Percentiles rank a stretch among this genome's conserved stretches.
These are phyloP conservation scores for Sinotaia quadrata DNA, from an alignment of 2,888 invertebrate genomes.

Conservation along the genomic window DNA sequence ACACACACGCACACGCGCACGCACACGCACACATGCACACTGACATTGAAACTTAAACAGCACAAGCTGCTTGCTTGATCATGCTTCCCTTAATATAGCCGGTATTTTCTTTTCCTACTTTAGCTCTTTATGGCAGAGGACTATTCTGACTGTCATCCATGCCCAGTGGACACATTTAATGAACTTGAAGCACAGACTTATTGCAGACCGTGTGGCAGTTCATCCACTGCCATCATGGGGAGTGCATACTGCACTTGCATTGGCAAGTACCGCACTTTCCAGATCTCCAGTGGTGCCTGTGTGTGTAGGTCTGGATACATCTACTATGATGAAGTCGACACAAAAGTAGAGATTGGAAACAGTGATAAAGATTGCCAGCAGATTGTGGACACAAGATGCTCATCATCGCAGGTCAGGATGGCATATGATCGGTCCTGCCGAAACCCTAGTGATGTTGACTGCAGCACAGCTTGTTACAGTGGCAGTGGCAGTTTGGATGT, in stretches of 20 bases:
- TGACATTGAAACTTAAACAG: not conserved
- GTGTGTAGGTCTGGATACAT: slow-evolving; percentile 60
- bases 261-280: slow-evolving; percentile 63
- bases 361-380: slow-evolving; percentile 63
- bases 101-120: not conserved
- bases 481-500: slow-evolving; percentile 41
- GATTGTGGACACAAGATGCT: slow-evolving; percentile 55
- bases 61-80: not conserved
- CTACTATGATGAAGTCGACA: slow-evolving; percentile 62
- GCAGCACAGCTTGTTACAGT: slow-evolving; percentile 45
- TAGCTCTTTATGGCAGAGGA: slow-evolving; percentile 38
- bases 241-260: slow-evolving; percentile 57
- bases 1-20: too few relatives aligned
- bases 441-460: slow-evolving; percentile 49
- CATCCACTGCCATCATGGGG: slow-evolving; percentile 47
- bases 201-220: slow-evolving; percentile 66
- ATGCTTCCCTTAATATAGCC: too few relatives aligned
- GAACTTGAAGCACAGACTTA: slow-evolving; percentile 49
- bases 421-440: slow-evolving; percentile 51
- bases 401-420: slow-evolving; percentile 46
- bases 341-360: slow-evolving; percentile 40
- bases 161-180: slow-evolving; percentile 59
- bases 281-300: slow-evolving; percentile 60
- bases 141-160: slow-evolving; percentile 54
- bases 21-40: not conserved